These are phyloP conservation scores for Lophius americanus DNA, from an alignment of 2,797 vertebrate species.

Conservation along the genomic window DNA sequence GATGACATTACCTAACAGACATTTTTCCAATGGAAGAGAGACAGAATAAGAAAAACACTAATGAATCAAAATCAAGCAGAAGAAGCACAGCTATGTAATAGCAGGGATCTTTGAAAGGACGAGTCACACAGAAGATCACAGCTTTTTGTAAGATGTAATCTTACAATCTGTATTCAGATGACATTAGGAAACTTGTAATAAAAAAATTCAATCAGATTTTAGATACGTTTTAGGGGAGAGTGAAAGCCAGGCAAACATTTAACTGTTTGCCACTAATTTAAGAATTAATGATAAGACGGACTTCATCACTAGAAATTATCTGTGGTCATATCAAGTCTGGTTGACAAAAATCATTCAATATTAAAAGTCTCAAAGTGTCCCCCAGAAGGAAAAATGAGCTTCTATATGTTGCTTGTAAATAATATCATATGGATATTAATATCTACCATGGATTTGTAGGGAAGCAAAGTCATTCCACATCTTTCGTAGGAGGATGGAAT, in stretches of 20 bases:
- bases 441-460: not conserved
- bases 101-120: slow-evolving; percentile 24
- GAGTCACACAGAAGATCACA: not conserved
- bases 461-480: slow-evolving; percentile 29
- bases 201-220: not conserved
- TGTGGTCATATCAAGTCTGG: slow-evolving; percentile 2
- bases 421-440: slow-evolving; percentile 5
- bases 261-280: not conserved
- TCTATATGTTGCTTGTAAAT: slow-evolving; percentile 49
- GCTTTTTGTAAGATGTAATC: not conserved
- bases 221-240: not conserved
- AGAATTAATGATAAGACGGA: slow-evolving; percentile 1
- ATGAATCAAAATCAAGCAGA: slow-evolving; percentile 13
- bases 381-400: slow-evolving; percentile 28
- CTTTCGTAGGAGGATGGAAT: slow-evolving; percentile 27
- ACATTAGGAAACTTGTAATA: not conserved
- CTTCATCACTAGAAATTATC: not conserved
- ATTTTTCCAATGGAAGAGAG: not conserved
- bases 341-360: slow-evolving; percentile 32
- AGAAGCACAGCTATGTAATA: slow-evolving; percentile 3
- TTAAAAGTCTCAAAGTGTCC: slow-evolving; percentile 27
- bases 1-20: not conserved
- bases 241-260: not conserved
- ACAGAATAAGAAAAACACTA: not conserved
- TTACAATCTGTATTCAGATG: slow-evolving; percentile 2